Base-by-base conservation (phyloP, 2,888 invertebrate species). In the Macrostomum cliftonense region DNA sequence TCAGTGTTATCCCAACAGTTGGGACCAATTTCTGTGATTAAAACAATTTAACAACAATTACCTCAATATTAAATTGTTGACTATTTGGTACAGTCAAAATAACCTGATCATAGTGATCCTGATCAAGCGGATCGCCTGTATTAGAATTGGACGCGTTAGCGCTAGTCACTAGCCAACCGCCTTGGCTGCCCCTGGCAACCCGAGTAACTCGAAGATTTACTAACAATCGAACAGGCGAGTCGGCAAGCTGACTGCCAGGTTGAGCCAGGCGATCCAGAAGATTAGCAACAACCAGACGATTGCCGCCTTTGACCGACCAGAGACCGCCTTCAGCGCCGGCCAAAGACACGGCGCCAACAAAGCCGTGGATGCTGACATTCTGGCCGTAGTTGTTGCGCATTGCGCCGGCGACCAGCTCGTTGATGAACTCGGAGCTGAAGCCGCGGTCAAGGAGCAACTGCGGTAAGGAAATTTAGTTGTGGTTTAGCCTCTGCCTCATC, bases 301-400 rank as follows among this genome's bases (percentile, higher is more conserved):
- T 79, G 43, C 79, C 79, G 42, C 76, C 76, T 55, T 74, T 66
- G 5, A 79, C 73, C 19, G 75, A 65, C 77, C 77, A 79, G 39
- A 78, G 62, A 14, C 70, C 68, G 21, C 64, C 62, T 21, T 70
- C 71, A 13, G 73, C 71, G 12, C 76, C 78, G 46, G 77, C 77
- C 47, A 77, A 55, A 1, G 77, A 73, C 1, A 75, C 70, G 49
- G 62, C 59, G 47, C 75, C 77, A 21, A 75, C 76, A 63, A 76
- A 72, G n/a, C 71, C 71, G 50, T 76, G 77, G 13, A 76, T 67
- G 51, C 71, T 60, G 1, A 71, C 67, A 19, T 71, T 70, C 62
- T 79, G 79, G 5, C 78, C 78, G 59, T 78, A 79, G 65, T 78
- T 78, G 0, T 73, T 74, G 49, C 74, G 67, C 46, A 75, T 61